Conservation (phyloP, 2,797 vertebrate species). For the Cossypha polioptera region DNA sequence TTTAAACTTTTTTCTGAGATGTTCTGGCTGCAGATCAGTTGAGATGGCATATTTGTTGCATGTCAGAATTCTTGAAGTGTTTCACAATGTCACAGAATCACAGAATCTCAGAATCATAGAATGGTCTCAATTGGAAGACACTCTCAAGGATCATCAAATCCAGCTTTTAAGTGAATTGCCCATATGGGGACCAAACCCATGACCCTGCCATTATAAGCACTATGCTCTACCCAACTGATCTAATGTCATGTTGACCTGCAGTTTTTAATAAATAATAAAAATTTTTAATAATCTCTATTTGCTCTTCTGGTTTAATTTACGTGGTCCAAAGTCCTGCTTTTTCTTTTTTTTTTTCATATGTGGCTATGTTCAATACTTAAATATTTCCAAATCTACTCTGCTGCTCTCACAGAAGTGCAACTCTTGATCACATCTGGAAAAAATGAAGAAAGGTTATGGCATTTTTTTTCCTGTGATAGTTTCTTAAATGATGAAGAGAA, state of each 20-base stretch:
- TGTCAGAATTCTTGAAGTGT: not conserved
- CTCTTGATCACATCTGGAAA: not conserved
- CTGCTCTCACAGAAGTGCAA: not conserved
- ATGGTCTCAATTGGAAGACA: not conserved
- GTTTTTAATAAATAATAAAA: not conserved
- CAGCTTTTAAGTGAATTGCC: not conserved
- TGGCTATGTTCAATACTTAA: not conserved
- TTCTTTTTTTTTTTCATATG: not conserved
- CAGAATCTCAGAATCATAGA: not conserved
- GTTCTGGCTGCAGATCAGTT: not conserved
- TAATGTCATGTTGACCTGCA: not conserved
- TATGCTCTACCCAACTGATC: not conserved
- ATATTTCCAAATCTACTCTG: not conserved
- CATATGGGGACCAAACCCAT: not conserved
- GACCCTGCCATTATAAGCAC: not conserved
- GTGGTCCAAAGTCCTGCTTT: rapidly evolving
- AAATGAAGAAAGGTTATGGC: not conserved
- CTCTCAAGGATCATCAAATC: rapidly evolving
- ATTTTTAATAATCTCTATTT: not conserved
- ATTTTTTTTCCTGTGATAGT: not conserved
- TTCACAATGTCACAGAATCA: not conserved
- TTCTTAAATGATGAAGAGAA: not conserved
- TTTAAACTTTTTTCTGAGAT: not conserved
- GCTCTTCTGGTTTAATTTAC: not conserved
- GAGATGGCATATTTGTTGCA: not conserved